These are phyloP conservation scores for Aplochiton taeniatus DNA, from an alignment of 2,797 vertebrate species.

Conservation along the genomic window DNA sequence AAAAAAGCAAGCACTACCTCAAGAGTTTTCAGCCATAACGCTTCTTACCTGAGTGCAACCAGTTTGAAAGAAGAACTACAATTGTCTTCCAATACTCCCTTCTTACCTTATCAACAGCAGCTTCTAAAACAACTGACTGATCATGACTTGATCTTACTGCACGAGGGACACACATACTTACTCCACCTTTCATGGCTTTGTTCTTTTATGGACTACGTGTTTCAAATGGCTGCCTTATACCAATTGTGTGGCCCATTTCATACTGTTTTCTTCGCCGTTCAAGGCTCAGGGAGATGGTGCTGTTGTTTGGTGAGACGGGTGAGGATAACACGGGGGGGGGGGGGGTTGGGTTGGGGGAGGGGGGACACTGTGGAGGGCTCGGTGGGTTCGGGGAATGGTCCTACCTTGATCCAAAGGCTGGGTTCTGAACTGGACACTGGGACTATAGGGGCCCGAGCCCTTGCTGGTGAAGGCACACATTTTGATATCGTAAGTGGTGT, in stretches of 20 bases:
- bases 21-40: conserved; percentile 19
- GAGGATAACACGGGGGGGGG: conserved; percentile 50
- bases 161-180: conserved; percentile 68
- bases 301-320: conserved; percentile 71
- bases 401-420: conserved; percentile 99
- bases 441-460: conserved; percentile 98
- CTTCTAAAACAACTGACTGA: conserved; percentile 62
- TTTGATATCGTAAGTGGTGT: conserved; percentile 99
- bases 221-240: conserved; percentile 38
- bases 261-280: conserved; percentile 48
- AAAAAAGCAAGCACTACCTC: conserved; percentile 35
- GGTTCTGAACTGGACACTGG: conserved; percentile 99
- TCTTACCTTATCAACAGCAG: conserved; percentile 77
- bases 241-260: conserved; percentile 49
- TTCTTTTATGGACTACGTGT: conserved; percentile 25
- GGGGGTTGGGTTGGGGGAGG: conserved; percentile 54
- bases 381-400: conserved; percentile 84
- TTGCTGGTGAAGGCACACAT: conserved; percentile 99
- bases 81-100: conserved; percentile 58
- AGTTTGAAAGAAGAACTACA: conserved; percentile 51
- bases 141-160: conserved; percentile 62
- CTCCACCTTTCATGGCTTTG: conserved; percentile 54
- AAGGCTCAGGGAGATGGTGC: conserved; percentile 38
- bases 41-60: conserved; percentile 69
- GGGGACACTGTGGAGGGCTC: no score